Percentiles rank a stretch among this genome's conserved stretches.
Evolutionary conservation across 1,140 invertebrate species (phyloP).

Genomic region (Charaxes varanes): DNA sequence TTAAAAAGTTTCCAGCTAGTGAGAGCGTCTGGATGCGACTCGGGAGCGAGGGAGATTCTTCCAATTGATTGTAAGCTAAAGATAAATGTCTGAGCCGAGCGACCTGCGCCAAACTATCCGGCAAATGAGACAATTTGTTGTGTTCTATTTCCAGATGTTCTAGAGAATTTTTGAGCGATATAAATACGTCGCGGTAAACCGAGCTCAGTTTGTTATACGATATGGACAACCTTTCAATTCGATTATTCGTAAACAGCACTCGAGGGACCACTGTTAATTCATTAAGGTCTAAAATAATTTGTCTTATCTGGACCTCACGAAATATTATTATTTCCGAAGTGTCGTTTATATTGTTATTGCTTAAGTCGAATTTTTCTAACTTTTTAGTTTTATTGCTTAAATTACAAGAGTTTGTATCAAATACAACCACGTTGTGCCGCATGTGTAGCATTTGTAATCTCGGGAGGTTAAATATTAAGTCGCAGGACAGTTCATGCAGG

Average conservation of each 20-base stretch:
- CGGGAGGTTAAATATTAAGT: conserved; percentile 76
- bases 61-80: conserved; percentile 86
- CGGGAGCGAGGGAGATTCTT: conserved; percentile 69
- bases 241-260: conserved; percentile 80
- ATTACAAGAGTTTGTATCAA: conserved; percentile 76
- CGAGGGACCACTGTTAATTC: conserved; percentile 78
- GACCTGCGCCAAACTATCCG: conserved; percentile 79
- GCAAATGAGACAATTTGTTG: conserved; percentile 82
- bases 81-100: conserved; percentile 86
- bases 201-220: conserved; percentile 83
- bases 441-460: conserved; percentile 85
- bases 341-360: conserved; percentile 84
- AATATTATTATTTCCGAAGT: conserved; percentile 78
- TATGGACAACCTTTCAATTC: conserved; percentile 83
- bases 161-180: conserved; percentile 80
- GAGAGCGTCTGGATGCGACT: conserved; percentile 84
- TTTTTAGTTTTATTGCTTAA: conserved; percentile 76
- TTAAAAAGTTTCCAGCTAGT: conserved; percentile 86
- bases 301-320: conserved; percentile 81
- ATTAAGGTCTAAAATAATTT: conserved; percentile 88
- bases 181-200: conserved; percentile 82
- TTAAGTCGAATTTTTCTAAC: conserved; percentile 88
- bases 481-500: conserved; percentile 79
- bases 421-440: conserved; percentile 84
- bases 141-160: conserved; percentile 90